Evolutionary conservation across 2,113 vertebrate species (phyloP).

Genomic region (Thymallus thymallus): DNA sequence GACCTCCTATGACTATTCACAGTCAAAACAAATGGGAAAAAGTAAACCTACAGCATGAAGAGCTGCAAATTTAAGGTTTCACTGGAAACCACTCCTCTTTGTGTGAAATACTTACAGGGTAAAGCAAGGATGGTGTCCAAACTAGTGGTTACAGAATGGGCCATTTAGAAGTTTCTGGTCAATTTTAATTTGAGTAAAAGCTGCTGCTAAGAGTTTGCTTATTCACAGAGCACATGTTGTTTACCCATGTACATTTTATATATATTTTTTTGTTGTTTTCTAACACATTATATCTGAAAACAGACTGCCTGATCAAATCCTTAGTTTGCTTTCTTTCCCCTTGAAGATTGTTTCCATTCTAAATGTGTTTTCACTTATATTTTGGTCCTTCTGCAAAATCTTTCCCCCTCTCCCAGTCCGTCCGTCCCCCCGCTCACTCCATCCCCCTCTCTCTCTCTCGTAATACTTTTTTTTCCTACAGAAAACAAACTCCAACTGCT

Average conservation of each 20-base stretch:
- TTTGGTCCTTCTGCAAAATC: constrained; percentile 33
- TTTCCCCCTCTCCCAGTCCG: no score
- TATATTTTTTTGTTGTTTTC: constrained; percentile 32
- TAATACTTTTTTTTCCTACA: no score
- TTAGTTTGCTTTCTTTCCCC: constrained; percentile 25
- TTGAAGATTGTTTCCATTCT: constrained; percentile 51
- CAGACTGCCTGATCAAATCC: constrained; percentile 50
- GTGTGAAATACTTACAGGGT: constrained; percentile 27
- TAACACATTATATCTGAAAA: constrained; percentile 43
- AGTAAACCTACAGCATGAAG: constrained; percentile 33
- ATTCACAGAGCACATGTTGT: constrained; percentile 39
- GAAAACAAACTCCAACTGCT: no score
- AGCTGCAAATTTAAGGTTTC: constrained; percentile 43
- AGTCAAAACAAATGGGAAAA: constrained; percentile 11
- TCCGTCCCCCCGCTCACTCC: no score
- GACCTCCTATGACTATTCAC: constrained; percentile 6
- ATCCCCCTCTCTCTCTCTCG: no score
- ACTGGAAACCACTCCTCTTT: constrained; percentile 21
- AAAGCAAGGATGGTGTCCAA: constrained; percentile 25
- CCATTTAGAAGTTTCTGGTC: constrained; percentile 24
- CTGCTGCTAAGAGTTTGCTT: constrained; percentile 11
- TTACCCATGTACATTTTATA: constrained; percentile 33
- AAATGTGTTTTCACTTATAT: constrained; percentile 62
- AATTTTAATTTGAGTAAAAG: background rate
- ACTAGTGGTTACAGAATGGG: constrained; percentile 35